Evolutionary conservation across 1,140 invertebrate species (phyloP), one percentile per base, ranked within the genome.

Genomic region (Capitella teleta): DNA sequence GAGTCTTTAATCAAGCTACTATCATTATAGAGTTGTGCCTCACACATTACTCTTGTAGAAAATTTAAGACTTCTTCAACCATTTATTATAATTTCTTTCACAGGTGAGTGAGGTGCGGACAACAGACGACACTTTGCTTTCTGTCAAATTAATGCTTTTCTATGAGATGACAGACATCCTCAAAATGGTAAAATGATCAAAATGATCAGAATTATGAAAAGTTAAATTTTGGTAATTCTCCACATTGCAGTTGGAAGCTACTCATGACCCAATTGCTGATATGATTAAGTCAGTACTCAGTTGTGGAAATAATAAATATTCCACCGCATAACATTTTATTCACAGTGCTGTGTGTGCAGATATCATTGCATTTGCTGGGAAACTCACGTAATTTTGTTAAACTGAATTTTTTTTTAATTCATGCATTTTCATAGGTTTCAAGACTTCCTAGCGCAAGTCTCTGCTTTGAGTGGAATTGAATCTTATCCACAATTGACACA

Each of bases 321-420:
- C n/a, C n/a, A n/a, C n/a, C n/a, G n/a, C n/a, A n/a, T n/a, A n/a
- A n/a, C n/a, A n/a, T n/a, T n/a, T n/a, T n/a, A n/a, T n/a, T 60
- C 61, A 44, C 60, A 70, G 66, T 61, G 68, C 61, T 23, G 56
- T 70, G 21, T 70, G 68, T 61, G 60, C 68, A 26, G 68, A 70
- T 62, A 58, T 67, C 1, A 67, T 70, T 36, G 55, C 63, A 3
- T 66, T 66, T 59, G 58, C 59, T 52, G 63, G 64, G 25, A 68
- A 61, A 57, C 52, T 63, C 14, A 64, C 56, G 66, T 66, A 54
- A 56, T 57, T 59, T 21, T 24, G 23, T 10, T n/a, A n/a, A n/a
- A n/a, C n/a, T n/a, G n/a, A n/a, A n/a, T n/a, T 5, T 44, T 44
- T 19, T 6, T 19, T 14, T 12, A 43, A 5, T 19, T 43, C 6